Evolutionary conservation across 1,140 invertebrate genomes (phyloP).

Genomic region (Diplogasteroides magnus): DNA sequence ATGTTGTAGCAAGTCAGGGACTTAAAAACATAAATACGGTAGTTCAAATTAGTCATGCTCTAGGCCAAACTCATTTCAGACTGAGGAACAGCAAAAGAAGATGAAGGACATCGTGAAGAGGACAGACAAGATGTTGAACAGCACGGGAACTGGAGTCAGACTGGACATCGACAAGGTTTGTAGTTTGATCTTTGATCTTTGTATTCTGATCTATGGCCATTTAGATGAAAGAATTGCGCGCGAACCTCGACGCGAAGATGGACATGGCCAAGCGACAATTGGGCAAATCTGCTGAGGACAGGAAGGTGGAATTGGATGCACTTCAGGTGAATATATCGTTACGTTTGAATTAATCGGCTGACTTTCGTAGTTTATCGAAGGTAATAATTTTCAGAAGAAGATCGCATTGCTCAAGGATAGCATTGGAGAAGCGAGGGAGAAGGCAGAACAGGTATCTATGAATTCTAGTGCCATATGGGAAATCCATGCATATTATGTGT

Average conservation of each 20-base stretch:
- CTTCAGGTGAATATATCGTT: too few relatives aligned
- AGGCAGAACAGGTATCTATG: conserved; percentile 39
- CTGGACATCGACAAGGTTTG: conserved; percentile 44
- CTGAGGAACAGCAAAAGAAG: conserved; percentile 26
- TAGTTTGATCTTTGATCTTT: conserved; percentile 11
- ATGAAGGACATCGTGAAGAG: conserved; percentile 38
- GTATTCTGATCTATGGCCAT: background rate
- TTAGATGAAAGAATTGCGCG: conserved; percentile 4
- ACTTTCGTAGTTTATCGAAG: too few relatives aligned
- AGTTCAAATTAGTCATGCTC: too few relatives aligned
- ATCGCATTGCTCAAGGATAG: conserved; percentile 47
- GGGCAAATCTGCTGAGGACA: conserved; percentile 7
- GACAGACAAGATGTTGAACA: conserved; percentile 33
- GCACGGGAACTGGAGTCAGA: conserved; percentile 37
- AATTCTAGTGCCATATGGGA: too few relatives aligned
- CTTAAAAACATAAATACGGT: too few relatives aligned
- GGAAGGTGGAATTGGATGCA: conserved; percentile 19
- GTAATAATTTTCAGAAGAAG: conserved; percentile 23
- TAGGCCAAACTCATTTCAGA: too few relatives aligned
- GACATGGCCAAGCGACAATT: background rate
- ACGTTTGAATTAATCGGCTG: too few relatives aligned
- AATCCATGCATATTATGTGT: too few relatives aligned
- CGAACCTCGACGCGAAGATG: background rate
- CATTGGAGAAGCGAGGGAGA: conserved; percentile 53
- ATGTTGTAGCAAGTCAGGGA: too few relatives aligned